Evolutionary conservation across 1,140 invertebrate species (phyloP), one percentile per base, ranked within the genome.

Genomic region (Oscheius sp.): DNA sequence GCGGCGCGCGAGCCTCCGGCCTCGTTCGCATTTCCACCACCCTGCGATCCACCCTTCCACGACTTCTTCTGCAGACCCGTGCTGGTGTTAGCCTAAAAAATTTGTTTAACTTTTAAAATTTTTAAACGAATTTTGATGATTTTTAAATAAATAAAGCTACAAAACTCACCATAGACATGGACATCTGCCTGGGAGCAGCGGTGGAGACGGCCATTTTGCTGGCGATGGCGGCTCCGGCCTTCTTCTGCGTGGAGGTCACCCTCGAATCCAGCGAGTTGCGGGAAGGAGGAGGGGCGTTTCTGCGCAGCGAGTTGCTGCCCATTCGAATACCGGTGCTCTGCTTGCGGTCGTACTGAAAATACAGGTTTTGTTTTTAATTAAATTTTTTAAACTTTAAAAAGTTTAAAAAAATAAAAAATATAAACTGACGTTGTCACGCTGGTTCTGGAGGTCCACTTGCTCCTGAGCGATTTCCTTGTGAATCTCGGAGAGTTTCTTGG

Each of bases 401-500:
- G n/a, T n/a, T n/a, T n/a, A 55, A 55, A 55, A 20, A 4, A 23
- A 20, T 55, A 7, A 4, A 55, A 23, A 26, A 20, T n/a, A 42
- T 42, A 42, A 55, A 55, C 49, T 7, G 7, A 55, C 49, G 23
- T 20, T 38, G 13, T 49, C 64, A 23, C 64, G 7, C 64, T 66
- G 42, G 42, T 64, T 64, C 18, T 64, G 4, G 4, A 15, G 26
- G n/a, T 20, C n/a, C 66, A 15, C 26, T 42, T 31, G 45, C 26
- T 68, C 35, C 49, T 75, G 35, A n/a, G 46, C 23, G 26, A 66
- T 63, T 18, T 76, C 68, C 46, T 73, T 66, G 52, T 75, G 63
- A 26, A 76, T 66, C 28, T 76, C 68, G 13, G 42, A 35, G 15
- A 76, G 23, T 49, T 71, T 76, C 68, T 76, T 76, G 7, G 74